These are phyloP conservation scores for Diuraphis noxia DNA, from an alignment of 1,140 invertebrate species.

Conservation along the genomic window DNA sequence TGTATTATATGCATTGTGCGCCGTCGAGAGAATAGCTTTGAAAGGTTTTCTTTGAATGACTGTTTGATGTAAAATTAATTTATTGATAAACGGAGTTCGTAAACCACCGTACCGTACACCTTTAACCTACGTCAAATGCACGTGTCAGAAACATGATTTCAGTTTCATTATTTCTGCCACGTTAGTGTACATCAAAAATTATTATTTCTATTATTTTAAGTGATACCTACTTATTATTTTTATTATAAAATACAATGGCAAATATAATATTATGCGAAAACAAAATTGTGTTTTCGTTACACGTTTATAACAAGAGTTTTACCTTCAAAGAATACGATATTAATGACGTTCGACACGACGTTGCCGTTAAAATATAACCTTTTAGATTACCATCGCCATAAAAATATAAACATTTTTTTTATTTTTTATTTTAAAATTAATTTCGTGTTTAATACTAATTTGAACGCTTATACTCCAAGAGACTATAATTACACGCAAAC, in stretches of 20 bases:
- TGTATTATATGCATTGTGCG: neutral
- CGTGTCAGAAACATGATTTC: constrained; percentile 16
- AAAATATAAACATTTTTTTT: neutral
- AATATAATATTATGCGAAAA: neutral
- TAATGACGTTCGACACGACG: neutral
- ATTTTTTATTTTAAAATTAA: neutral
- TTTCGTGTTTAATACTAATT: neutral
- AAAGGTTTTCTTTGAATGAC: constrained; percentile 25
- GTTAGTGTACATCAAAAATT: neutral
- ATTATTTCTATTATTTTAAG: neutral
- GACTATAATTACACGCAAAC: neutral
- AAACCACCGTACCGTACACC: neutral
- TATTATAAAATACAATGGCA: neutral
- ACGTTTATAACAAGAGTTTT: neutral
- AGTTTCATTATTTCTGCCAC: neutral
- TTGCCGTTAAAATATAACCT: neutral
- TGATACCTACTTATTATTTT: neutral
- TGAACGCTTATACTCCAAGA: neutral
- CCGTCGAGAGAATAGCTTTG: neutral
- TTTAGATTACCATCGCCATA: neutral
- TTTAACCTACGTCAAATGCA: constrained; percentile 19
- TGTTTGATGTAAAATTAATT: constrained; percentile 30
- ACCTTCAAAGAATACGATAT: neutral
- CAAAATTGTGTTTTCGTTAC: neutral
- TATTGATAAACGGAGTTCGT: neutral